Evolutionary conservation across 2,888 invertebrate genomes (phyloP).

Genomic region (Drosophila mulleri): DNA sequence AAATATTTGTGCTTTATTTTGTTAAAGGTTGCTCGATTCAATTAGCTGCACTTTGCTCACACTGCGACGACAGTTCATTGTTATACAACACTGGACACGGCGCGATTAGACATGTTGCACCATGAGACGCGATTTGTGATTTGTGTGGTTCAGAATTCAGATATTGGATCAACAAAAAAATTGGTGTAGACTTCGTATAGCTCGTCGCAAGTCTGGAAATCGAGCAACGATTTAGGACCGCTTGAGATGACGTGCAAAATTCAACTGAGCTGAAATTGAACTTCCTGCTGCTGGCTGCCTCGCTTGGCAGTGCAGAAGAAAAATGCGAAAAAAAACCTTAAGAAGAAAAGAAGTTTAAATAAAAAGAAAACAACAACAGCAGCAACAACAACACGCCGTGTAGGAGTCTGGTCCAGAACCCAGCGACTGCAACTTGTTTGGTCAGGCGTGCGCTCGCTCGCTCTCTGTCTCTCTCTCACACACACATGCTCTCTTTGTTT

Average conservation of each 20-base stretch:
- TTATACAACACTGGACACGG: slow-evolving; percentile 28
- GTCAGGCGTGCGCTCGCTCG: slow-evolving; percentile 23
- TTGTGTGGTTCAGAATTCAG: slow-evolving; percentile 1
- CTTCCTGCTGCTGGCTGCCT: slow-evolving; percentile 74
- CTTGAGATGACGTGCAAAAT: slow-evolving; percentile 81
- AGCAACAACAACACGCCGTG: slow-evolving; percentile 38
- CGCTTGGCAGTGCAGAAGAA: slow-evolving; percentile 48
- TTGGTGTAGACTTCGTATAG: slow-evolving; percentile 30
- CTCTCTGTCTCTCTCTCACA: slow-evolving; percentile 1
- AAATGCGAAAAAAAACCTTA: background rate
- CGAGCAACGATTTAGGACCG: slow-evolving; percentile 61
- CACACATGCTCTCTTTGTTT: background rate
- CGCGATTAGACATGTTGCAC: slow-evolving; percentile 20
- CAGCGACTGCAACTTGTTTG: slow-evolving; percentile 71
- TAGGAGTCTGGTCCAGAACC: slow-evolving; percentile 53
- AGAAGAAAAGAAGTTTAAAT: slow-evolving; percentile 14
- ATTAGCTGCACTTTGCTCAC: slow-evolving; percentile 14
- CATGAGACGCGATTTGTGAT: slow-evolving; percentile 34
- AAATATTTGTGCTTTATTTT: background rate
- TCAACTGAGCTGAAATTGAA: slow-evolving; percentile 79
- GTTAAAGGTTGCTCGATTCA: slow-evolving; percentile 25
- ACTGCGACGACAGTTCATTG: slow-evolving; percentile 66
- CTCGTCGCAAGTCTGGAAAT: slow-evolving; percentile 34
- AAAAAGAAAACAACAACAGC: slow-evolving; percentile 16
- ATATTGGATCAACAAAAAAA: slow-evolving; percentile 14